phyloP scores from a whole-genome alignment of 2,797 vertebrate species.

The Dendrocincla tyrannina region DNA sequence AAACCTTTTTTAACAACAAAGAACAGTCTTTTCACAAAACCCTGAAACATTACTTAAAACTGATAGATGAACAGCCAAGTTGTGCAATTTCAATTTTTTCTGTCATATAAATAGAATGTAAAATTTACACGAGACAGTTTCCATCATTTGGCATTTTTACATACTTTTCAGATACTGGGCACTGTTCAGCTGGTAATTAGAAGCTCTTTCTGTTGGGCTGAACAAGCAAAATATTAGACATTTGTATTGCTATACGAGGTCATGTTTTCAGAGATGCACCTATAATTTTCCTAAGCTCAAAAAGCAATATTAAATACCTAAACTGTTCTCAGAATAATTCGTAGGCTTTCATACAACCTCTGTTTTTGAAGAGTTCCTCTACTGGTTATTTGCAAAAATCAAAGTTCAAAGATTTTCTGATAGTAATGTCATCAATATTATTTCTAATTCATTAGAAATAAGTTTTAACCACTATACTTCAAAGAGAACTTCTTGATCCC shows the following conservation, averaged over 20 bases:
- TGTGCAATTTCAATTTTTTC: background rate
- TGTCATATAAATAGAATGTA: background rate
- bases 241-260: background rate
- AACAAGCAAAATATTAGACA: background rate
- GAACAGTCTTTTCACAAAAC: background rate
- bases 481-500: background rate
- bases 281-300: background rate
- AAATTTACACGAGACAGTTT: background rate
- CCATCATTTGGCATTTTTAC: background rate
- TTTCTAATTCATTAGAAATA: background rate
- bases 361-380: background rate
- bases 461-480: background rate
- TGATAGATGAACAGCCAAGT: background rate
- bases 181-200: background rate
- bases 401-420: background rate
- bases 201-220: background rate
- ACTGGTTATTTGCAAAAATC: background rate
- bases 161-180: background rate
- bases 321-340: background rate
- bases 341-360: background rate
- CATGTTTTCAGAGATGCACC: background rate
- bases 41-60: background rate
- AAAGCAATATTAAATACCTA: background rate
- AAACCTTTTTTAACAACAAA: background rate
- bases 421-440: background rate